Evolutionary conservation across 2,888 invertebrate genomes (phyloP).

Genomic region (Xylota segnis): DNA sequence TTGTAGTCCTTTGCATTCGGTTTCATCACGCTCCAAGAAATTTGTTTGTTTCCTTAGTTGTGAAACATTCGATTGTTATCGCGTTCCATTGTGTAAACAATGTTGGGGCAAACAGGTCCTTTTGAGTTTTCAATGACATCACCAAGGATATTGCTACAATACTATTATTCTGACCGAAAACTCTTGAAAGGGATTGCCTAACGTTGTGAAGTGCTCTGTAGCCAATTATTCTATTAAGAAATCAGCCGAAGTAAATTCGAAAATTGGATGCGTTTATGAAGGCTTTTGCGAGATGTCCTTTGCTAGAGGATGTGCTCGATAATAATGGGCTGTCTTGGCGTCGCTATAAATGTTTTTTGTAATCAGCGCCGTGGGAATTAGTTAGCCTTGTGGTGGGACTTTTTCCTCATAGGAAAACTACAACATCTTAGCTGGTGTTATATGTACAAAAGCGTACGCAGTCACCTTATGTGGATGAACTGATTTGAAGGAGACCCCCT

Average conservation of each 20-base stretch:
- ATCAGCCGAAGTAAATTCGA: neutral
- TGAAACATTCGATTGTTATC: constrained; percentile 46
- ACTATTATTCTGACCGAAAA: neutral
- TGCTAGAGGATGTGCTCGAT: no score
- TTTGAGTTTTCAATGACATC: constrained; percentile 4
- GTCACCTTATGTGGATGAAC: no score
- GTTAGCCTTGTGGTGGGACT: no score
- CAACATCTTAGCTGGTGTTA: no score
- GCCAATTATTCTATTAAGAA: constrained; percentile 64
- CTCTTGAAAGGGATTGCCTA: constrained; percentile 43
- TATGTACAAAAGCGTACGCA: no score
- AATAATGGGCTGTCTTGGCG: no score
- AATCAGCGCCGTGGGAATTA: no score
- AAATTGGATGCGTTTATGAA: neutral
- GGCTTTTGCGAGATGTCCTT: no score
- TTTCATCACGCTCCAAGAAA: constrained; percentile 48
- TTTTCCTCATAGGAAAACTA: no score
- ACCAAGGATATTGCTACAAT: constrained; percentile 24
- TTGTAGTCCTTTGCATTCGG: constrained; percentile 29
- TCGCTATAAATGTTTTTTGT: no score
- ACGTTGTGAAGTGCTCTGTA: constrained; percentile 12
- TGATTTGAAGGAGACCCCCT: no score
- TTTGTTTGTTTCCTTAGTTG: constrained; percentile 25
- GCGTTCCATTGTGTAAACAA: constrained; percentile 14
- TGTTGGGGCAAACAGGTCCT: constrained; percentile 33